Conservation (phyloP, 2,113 vertebrate species). For the Melanostigma gelatinosum region DNA sequence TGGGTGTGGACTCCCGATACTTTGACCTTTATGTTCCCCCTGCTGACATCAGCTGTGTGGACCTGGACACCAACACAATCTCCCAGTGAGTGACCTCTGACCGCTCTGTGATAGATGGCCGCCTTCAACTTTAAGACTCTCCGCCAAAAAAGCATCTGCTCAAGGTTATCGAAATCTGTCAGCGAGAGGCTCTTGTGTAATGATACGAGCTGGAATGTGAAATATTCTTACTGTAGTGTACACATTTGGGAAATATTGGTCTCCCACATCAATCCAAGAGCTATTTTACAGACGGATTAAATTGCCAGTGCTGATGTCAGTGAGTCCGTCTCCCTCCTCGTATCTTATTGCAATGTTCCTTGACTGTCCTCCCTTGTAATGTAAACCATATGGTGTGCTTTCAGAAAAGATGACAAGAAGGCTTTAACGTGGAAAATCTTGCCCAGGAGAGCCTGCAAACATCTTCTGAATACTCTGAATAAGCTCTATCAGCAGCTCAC, state of each 20-base stretch:
- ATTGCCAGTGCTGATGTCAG: slow-evolving; percentile 56
- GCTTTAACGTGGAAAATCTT: slow-evolving; percentile 94
- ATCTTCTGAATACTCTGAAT: slow-evolving; percentile 92
- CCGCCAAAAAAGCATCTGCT: neutral
- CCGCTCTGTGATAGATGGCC: slow-evolving; percentile 22
- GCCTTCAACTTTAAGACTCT: slow-evolving; percentile 5
- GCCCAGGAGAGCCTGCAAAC: slow-evolving; percentile 97
- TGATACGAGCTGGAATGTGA: slow-evolving; percentile 59
- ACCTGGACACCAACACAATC: slow-evolving; percentile 99
- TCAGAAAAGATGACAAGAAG: slow-evolving; percentile 95
- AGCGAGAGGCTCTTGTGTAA: slow-evolving; percentile 47
- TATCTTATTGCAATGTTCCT: slow-evolving; percentile 45
- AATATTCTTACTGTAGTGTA: slow-evolving; percentile 34
- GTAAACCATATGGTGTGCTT: slow-evolving; percentile 72
- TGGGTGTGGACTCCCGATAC: slow-evolving; percentile 97
- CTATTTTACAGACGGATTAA: slow-evolving; percentile 50
- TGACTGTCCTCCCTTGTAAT: slow-evolving; percentile 58
- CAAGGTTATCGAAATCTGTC: slow-evolving; percentile 38
- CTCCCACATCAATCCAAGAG: slow-evolving; percentile 47
- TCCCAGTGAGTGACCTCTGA: slow-evolving; percentile 91
- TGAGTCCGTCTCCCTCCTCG: slow-evolving; percentile 33
- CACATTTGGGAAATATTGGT: neutral
- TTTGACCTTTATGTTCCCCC: slow-evolving; percentile 98
- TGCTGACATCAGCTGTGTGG: slow-evolving; percentile 95
- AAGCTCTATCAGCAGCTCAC: slow-evolving; percentile 92